Evolutionary conservation across 2,113 vertebrate genomes (phyloP), one percentile per base, ranked within the genome.

Genomic region (Pungitius pungitius): DNA sequence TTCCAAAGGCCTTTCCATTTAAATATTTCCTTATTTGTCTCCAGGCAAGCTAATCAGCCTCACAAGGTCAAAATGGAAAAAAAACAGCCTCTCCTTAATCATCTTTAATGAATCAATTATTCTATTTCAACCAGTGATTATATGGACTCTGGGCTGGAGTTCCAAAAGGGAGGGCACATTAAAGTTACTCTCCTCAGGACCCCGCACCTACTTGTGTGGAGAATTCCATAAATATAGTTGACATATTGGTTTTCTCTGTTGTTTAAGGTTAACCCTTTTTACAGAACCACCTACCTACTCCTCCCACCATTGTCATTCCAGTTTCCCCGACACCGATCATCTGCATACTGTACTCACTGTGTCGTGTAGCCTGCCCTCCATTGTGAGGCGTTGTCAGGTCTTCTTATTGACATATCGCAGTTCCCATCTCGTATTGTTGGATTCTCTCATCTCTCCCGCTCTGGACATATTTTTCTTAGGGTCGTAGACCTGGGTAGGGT

Each of bases 261-360:
- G 8, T 27, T 55, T 3, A 24, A 76, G 7, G 54, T 17, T 40
- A 27, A 58, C 73, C n/a, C n/a, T 72, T 60, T 73, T 72, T 64
- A 63, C 55, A 75, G 72, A 61, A 35, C 57, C 35, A 2, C 63
- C 70, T 73, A 24, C 24, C 76, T 76, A 37, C 84, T 69, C 83
- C 86, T 86, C 89, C 89, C 86, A 85, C 75, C 17, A 24, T 69
- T 73, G 76, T 69, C 65, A 64, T 85, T 56, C 75, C 56, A 80
- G 80, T 85, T 80, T 87, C 88, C 59, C 75, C 58, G 63, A 40
- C 30, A 18, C 26, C 6, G 12, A 60, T 76, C 51, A 52, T 73
- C 77, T 62, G 30, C 82, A 54, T 76, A 70, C 77, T 63, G 73
- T 88, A 89, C 91, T 91, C 30, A 90, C 89, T 77, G 86, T 49